Percentiles rank a stretch among this genome's conserved stretches.
Conservation (phyloP, 2,797 vertebrate genomes). For the Okamejei kenojei region DNA sequence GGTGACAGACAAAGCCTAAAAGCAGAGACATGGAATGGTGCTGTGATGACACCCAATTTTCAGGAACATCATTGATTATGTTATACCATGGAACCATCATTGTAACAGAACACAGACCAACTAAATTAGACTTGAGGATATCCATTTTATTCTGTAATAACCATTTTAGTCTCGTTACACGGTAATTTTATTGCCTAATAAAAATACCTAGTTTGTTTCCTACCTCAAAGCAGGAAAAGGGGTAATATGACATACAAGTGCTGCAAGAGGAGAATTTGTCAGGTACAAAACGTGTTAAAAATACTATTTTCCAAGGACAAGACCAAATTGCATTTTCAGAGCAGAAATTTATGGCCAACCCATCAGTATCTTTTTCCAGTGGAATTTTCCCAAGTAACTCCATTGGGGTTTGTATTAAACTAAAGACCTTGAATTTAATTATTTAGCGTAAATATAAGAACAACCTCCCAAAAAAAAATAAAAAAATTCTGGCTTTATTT, state of each 20-base stretch:
- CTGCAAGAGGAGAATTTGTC: background rate
- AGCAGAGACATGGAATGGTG: too few species aligned
- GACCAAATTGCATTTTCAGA: background rate
- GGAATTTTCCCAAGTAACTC: background rate
- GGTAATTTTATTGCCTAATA: too few species aligned
- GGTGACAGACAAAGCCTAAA: too few species aligned
- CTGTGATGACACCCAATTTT: too few species aligned
- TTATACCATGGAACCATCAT: too few species aligned
- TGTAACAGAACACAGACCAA: too few species aligned
- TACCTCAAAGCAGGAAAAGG: background rate
- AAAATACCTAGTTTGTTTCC: background rate
- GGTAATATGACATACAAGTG: background rate
- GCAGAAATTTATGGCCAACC: background rate
- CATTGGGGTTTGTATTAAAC: background rate
- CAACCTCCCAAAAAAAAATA: background rate
- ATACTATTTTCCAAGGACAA: background rate
- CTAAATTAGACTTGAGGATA: too few species aligned
- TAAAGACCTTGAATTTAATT: background rate
- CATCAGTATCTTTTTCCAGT: conserved; percentile 1
- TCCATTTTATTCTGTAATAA: too few species aligned
- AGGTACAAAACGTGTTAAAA: background rate
- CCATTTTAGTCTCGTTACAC: too few species aligned
- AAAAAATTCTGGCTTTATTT: background rate
- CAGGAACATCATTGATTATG: too few species aligned
- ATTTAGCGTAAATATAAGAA: background rate